Percentiles rank a stretch among this genome's conserved stretches.
These are phyloP conservation scores for Mormyrus lacerda DNA, from an alignment of 2,113 vertebrate species.

Conservation along the genomic window DNA sequence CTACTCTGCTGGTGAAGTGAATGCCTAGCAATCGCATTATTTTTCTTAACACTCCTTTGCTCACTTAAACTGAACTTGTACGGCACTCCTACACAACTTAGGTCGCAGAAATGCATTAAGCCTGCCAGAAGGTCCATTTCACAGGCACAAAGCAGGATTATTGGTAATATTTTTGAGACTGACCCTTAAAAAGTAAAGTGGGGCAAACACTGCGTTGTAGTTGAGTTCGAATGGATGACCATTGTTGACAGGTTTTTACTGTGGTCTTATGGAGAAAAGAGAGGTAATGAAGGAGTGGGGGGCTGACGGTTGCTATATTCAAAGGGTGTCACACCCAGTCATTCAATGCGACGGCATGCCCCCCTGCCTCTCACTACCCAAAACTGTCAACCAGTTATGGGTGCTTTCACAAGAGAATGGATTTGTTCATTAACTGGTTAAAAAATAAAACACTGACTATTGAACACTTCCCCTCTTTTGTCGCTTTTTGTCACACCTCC, in stretches of 20 bases:
- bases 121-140: neutral
- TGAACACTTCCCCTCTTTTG: slow-evolving; percentile 17
- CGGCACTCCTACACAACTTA: neutral
- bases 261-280: slow-evolving; percentile 21
- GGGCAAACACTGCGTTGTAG: neutral
- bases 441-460: neutral
- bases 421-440: neutral
- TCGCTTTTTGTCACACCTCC: slow-evolving; percentile 25
- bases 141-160: neutral
- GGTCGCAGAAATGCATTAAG: neutral
- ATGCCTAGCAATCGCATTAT: neutral
- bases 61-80: neutral
- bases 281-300: slow-evolving; percentile 24
- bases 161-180: neutral
- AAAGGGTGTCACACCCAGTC: slow-evolving; percentile 48
- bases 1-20: neutral
- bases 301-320: slow-evolving; percentile 28
- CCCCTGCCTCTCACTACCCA: slow-evolving; percentile 40
- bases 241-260: slow-evolving; percentile 32
- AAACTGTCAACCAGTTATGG: slow-evolving; percentile 13
- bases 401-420: neutral
- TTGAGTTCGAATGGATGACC: slow-evolving; percentile 25
- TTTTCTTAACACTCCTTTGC: neutral
- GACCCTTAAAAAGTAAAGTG: neutral
- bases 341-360: slow-evolving; percentile 33